A percentile compares a stretch with the other conserved stretches of the same genome.
These are phyloP conservation scores for Cervus canadensis DNA, from an alignment of 2,113 vertebrate species.

Conservation along the genomic window DNA sequence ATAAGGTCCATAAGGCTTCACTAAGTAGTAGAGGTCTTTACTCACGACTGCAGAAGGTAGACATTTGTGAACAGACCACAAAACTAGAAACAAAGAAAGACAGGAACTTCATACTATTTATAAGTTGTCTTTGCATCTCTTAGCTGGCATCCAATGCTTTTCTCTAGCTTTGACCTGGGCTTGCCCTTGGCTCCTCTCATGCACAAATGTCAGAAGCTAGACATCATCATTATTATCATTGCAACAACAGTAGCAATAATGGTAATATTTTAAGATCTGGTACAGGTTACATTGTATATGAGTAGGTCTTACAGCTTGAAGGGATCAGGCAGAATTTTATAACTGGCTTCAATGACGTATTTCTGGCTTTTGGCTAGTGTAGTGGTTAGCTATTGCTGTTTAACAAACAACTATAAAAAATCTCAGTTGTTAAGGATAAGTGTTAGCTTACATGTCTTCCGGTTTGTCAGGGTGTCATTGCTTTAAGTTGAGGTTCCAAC, in stretches of 20 bases:
- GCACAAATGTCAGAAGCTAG: not conserved
- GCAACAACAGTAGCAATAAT: not conserved
- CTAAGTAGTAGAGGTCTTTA: not conserved
- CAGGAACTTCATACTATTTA: not conserved
- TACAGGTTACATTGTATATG: not conserved
- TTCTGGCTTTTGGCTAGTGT: not conserved
- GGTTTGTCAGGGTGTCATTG: not conserved
- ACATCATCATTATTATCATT: not conserved
- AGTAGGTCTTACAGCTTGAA: not conserved
- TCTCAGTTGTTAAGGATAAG: not conserved
- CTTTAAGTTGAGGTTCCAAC: not conserved
- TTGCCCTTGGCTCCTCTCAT: not conserved
- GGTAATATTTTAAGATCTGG: not conserved
- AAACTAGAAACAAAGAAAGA: not conserved
- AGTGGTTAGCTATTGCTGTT: not conserved
- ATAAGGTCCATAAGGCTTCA: not conserved
- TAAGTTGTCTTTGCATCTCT: not conserved
- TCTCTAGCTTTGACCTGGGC: not conserved
- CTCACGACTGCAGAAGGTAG: not conserved
- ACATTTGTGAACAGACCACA: not conserved
- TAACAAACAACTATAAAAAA: not conserved
- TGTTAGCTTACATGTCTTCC: not conserved
- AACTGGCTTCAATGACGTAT: not conserved
- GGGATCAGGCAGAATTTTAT: not conserved
- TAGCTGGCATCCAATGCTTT: not conserved